Evolutionary conservation across 2,797 vertebrate species (phyloP), one percentile per base, ranked within the genome.

Genomic region (Scolopax bukidnonensis): DNA sequence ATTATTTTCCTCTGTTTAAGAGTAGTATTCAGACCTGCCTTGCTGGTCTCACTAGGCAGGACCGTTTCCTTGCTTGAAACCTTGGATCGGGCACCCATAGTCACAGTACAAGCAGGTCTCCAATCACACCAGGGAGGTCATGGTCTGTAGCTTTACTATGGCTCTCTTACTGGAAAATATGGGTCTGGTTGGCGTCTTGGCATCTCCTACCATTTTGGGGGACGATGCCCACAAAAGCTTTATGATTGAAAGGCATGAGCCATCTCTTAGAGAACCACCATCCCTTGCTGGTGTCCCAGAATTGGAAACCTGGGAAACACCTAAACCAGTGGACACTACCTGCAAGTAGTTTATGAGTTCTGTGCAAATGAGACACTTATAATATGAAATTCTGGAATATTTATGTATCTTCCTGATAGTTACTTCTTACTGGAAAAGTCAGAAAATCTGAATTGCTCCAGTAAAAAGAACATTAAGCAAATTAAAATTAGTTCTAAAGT

Each of bases 401-500:
- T 47, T 63, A 21, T n/a, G 5, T 69, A 19, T 84, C 53, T 88
- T 83, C 27, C 10, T 0, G 1, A 4, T 33, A 61, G 30, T 50
- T 78, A 40, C 17, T 60, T 87, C 87, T 74, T 50, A 73, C 19
- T 36, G 61, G 64, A 87, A 81, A 90, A 10, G 11, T 51, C 30
- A 65, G 41, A 63, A 91, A 79, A 59, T 48, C 12, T 25, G 24
- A 63, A 75, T 90, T 64, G 33, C 59, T 88, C 70, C 47, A 48
- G 15, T 76, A 56, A 79, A 82, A 27, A 51, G 3, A 56, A 51
- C 10, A 41, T 70, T 9, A 67, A 70, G 51, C 74, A 80, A 87
- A 83, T 90, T 68, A 86, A 89, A 84, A 68, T 21, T 47, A 68
- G 12, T 53, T 93, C 54, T 50, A 6, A 80, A 77, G 30, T 61